These are phyloP conservation scores for Helicorthomorpha holstii DNA, from an alignment of 1,140 invertebrate genomes.

Conservation along the genomic window DNA sequence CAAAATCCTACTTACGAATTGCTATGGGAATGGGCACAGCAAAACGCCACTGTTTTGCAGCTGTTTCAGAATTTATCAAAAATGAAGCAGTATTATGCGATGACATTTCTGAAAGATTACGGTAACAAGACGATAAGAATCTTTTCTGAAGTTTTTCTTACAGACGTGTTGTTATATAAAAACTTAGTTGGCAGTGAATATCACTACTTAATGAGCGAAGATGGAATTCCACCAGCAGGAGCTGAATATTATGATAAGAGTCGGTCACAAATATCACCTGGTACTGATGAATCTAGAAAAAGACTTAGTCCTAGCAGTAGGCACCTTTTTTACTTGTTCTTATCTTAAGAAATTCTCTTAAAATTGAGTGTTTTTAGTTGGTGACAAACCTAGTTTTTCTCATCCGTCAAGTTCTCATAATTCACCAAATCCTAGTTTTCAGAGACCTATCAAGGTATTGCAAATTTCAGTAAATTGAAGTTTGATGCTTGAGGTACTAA, in stretches of 20 bases:
- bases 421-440: too few species aligned
- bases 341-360: background rate
- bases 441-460: too few species aligned
- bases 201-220: background rate
- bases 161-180: background rate
- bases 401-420: too few species aligned
- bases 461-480: too few species aligned
- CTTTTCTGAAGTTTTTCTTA: background rate
- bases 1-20: background rate
- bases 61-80: conserved; percentile 48
- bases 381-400: background rate
- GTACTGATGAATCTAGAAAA: background rate
- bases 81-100: conserved; percentile 54
- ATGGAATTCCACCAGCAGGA: too few species aligned
- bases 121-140: conserved; percentile 20
- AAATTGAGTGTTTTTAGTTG: background rate
- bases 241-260: too few species aligned
- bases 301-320: background rate
- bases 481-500: too few species aligned
- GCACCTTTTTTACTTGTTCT: background rate
- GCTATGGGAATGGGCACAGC: background rate
- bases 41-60: conserved; percentile 1
- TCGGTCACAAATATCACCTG: background rate
- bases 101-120: conserved; percentile 42
- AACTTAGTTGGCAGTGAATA: background rate